These are phyloP conservation scores for Tyto alba DNA, from an alignment of 2,113 vertebrate genomes.

Conservation along the genomic window DNA sequence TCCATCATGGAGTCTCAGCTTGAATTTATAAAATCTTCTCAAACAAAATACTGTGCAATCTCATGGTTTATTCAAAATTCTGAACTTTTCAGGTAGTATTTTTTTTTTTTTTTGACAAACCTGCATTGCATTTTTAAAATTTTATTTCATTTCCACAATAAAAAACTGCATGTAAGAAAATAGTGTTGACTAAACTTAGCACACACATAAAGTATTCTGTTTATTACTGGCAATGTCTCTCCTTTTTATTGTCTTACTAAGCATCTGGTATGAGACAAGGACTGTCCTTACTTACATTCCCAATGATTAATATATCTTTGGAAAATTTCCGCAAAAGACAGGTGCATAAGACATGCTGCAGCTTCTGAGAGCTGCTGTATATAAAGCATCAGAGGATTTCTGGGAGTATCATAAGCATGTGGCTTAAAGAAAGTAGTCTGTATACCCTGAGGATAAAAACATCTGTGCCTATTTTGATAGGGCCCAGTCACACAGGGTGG, in stretches of 20 bases:
- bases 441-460: fast-evolving
- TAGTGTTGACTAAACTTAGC: neutral
- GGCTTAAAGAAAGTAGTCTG: neutral
- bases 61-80: neutral
- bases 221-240: neutral
- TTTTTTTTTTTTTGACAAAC: neutral
- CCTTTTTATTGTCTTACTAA: neutral
- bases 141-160: neutral
- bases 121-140: neutral
- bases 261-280: neutral
- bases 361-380: neutral
- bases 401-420: fast-evolving
- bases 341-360: neutral
- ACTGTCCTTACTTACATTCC: neutral
- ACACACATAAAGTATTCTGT: neutral
- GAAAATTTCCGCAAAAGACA: neutral
- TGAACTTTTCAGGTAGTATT: neutral
- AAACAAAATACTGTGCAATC: neutral
- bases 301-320: neutral
- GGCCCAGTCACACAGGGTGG: fast-evolving
- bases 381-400: neutral
- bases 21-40: neutral
- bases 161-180: neutral
- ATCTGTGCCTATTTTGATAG: fast-evolving
- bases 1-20: neutral